phyloP scores from a whole-genome alignment of 2,113 vertebrate genomes.

The Cephalopholis sonnerati region DNA sequence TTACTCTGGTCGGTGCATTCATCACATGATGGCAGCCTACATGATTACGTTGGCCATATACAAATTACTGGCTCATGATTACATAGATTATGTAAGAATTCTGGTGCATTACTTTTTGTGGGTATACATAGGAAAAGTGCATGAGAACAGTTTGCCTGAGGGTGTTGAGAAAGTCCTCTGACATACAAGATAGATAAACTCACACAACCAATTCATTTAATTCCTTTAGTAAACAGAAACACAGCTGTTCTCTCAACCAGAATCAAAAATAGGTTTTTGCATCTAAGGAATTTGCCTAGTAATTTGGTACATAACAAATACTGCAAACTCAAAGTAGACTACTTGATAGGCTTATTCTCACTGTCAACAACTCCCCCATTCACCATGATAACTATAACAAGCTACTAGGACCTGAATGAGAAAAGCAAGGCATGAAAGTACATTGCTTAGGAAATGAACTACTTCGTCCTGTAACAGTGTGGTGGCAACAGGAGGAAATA shows the following conservation, averaged over 20 bases:
- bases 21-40: too few relatives aligned
- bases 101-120: too few relatives aligned
- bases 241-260: background rate
- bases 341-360: background rate
- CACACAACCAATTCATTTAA: background rate
- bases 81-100: too few relatives aligned
- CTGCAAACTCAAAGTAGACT: background rate
- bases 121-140: too few relatives aligned
- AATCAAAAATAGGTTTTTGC: background rate
- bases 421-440: background rate
- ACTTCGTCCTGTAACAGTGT: background rate
- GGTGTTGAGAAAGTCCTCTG: too few relatives aligned
- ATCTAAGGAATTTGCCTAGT: background rate
- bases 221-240: background rate
- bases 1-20: too few relatives aligned
- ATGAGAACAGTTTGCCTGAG: too few relatives aligned
- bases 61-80: too few relatives aligned
- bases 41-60: too few relatives aligned
- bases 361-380: background rate
- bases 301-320: background rate
- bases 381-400: background rate
- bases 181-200: background rate
- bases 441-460: background rate
- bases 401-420: too few relatives aligned
- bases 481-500: background rate